A percentile compares a stretch with the other conserved stretches of the same genome.
These are phyloP conservation scores for Spizaetus ornatus DNA, from an alignment of 2,113 vertebrate species.

Conservation along the genomic window DNA sequence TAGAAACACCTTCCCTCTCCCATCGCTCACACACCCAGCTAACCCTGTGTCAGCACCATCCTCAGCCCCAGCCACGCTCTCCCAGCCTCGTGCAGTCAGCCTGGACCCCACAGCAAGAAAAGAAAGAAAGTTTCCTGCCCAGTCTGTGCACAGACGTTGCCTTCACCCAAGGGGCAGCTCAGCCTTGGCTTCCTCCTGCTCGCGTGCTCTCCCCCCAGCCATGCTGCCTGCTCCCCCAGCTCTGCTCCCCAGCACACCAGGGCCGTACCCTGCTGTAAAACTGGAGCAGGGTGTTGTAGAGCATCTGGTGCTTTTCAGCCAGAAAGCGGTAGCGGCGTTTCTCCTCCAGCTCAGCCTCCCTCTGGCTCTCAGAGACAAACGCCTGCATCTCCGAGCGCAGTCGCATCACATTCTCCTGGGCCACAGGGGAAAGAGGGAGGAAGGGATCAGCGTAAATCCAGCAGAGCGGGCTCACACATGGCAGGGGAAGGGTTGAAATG, in stretches of 20 bases:
- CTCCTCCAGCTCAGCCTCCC: constrained; percentile 86
- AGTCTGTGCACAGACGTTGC: accelerated
- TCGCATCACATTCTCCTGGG: constrained; percentile 73
- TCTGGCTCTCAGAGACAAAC: constrained; percentile 84
- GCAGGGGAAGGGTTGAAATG: neutral
- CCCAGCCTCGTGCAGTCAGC: neutral
- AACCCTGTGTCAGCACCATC: neutral
- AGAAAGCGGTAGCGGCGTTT: constrained; percentile 93
- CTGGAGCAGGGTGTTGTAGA: constrained; percentile 75
- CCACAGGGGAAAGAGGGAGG: neutral
- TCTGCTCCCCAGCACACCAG: accelerated
- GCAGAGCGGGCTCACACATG: accelerated
- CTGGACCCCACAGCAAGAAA: neutral
- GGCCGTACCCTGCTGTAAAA: constrained; percentile 74
- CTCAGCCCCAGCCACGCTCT: neutral
- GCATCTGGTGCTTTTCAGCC: constrained; percentile 88
- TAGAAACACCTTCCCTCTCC: neutral
- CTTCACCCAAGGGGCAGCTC: neutral
- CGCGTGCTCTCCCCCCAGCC: neutral
- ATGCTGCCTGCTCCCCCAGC: neutral
- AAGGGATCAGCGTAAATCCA: neutral
- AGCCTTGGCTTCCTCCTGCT: neutral
- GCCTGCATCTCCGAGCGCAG: constrained; percentile 79
- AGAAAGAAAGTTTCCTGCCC: neutral
- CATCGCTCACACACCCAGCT: neutral